Base-by-base conservation (phyloP, 1,140 invertebrate species). In the Cotesia vestalis region DNA sequence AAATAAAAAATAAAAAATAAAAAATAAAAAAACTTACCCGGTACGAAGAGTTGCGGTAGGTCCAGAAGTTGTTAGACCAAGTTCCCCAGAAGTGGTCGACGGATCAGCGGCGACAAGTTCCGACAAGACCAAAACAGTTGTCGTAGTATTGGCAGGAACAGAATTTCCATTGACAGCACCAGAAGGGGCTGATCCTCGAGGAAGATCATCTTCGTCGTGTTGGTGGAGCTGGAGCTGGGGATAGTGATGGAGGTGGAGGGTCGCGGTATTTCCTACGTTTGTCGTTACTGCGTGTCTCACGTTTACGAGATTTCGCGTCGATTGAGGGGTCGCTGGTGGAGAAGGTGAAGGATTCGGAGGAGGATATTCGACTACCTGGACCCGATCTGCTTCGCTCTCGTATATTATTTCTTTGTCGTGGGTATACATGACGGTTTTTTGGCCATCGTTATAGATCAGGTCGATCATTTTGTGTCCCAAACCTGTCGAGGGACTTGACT, bases 391-490 rank as follows among this genome's bases (percentile, higher is more conserved):
- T 55, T 87, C 85, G 73, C 82, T 86, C 73, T 86, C 86, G 71
- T 86, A 87, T 27, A 87, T 87, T 71, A 87, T 87, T 77, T 87
- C 86, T 53, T 87, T 87, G 73, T 87, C 86, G 72, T 87, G 86
- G 1, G 93, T 94, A 77, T 94, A 94, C 79, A 93, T 93, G 27
- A 94, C 92, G 0, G 92, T 94, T 79, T 94, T 93, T 79, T 93
- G 93, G 35, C 92, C 93, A 76, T 94, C 93, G 79, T 93, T 92
- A 83, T 94, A 94, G 77, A 94, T 94, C 68, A 94, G 84, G 85
- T 94, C 93, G 77, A 94, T 93, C 72, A 84, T 92, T 87, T 79
- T 91, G 77, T 91, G 91, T 46, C 90, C 90, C n/a, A 90, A 87
- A 76, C 90, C 89, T 66, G 85, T 87, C 69, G 88, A 85, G 73